Evolutionary conservation across 2,113 vertebrate species (phyloP).

Genomic region (Mionectes macconnelli): DNA sequence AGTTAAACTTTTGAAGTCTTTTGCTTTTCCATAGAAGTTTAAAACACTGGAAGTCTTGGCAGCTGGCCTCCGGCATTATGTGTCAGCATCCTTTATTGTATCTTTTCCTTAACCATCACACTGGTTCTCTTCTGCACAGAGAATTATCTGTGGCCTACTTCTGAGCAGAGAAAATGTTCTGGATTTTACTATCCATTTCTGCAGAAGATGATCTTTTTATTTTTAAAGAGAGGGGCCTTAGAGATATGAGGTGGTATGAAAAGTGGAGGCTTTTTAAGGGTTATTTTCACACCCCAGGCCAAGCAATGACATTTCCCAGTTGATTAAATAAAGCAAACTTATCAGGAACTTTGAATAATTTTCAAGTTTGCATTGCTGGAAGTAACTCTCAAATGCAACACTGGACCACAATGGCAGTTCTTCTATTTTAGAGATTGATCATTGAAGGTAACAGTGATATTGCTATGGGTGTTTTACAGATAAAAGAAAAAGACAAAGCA

Average conservation of each 20-base stretch:
- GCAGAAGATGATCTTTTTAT: accelerated
- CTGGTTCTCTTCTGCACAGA: neutral
- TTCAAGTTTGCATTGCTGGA: neutral
- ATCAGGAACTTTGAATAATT: neutral
- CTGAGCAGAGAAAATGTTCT: neutral
- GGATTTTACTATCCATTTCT: neutral
- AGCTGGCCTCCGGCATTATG: neutral
- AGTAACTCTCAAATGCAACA: neutral
- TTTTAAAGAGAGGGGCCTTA: neutral
- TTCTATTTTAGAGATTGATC: neutral
- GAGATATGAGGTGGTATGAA: neutral
- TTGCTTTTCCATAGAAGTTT: neutral
- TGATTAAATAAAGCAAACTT: neutral
- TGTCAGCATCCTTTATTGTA: neutral
- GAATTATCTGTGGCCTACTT: neutral
- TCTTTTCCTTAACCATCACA: neutral
- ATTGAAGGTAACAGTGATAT: neutral
- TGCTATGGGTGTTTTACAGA: neutral
- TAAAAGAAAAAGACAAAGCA: neutral
- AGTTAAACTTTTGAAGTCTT: neutral
- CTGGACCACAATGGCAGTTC: neutral
- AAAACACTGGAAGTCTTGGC: neutral
- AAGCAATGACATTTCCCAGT: neutral
- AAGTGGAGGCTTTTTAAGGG: neutral
- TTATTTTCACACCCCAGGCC: accelerated